phyloP scores from a whole-genome alignment of 2,888 invertebrate species.

The Shargacucullia verbasci region DNA sequence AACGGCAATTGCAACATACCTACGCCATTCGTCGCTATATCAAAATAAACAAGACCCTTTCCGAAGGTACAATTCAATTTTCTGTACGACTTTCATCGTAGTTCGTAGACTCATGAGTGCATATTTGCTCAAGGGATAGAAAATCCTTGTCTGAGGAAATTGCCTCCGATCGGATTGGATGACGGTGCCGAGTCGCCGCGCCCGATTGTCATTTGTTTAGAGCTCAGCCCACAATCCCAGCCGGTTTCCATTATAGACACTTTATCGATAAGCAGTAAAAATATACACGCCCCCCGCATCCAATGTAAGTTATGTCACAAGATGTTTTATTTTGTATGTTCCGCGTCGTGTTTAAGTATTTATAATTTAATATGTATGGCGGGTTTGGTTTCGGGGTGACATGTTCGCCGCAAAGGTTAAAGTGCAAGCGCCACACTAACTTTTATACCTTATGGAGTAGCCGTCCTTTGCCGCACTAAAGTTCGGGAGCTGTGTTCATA shows the following conservation, averaged over 20 bases:
- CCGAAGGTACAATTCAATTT: constrained; percentile 78
- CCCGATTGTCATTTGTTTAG: constrained; percentile 75
- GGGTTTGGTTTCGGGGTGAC: constrained; percentile 36
- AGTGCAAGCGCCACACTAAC: constrained; percentile 50
- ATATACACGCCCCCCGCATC: constrained; percentile 46
- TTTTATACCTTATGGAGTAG: constrained; percentile 53
- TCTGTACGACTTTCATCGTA: constrained; percentile 72
- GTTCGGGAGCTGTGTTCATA: constrained; percentile 41
- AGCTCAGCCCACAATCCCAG: constrained; percentile 59
- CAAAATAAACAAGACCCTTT: constrained; percentile 67
- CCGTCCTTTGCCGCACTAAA: constrained; percentile 45
- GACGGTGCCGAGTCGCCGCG: constrained; percentile 64
- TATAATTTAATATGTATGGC: constrained; percentile 44
- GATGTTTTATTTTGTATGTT: constrained; percentile 30
- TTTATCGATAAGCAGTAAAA: constrained; percentile 60
- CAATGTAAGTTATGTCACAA: constrained; percentile 32
- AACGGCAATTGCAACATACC: constrained; percentile 40
- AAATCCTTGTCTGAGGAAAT: constrained; percentile 79
- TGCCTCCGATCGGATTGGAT: constrained; percentile 80
- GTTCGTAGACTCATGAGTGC: constrained; percentile 76
- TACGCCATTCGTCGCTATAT: constrained; percentile 48
- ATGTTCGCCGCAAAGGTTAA: constrained; percentile 42
- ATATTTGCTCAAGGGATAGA: constrained; percentile 80
- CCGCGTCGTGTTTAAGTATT: constrained; percentile 46
- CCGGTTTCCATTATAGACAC: constrained; percentile 61